Evolutionary conservation across 2,113 vertebrate species (phyloP).

Genomic region (cat (Felis catus)): DNA sequence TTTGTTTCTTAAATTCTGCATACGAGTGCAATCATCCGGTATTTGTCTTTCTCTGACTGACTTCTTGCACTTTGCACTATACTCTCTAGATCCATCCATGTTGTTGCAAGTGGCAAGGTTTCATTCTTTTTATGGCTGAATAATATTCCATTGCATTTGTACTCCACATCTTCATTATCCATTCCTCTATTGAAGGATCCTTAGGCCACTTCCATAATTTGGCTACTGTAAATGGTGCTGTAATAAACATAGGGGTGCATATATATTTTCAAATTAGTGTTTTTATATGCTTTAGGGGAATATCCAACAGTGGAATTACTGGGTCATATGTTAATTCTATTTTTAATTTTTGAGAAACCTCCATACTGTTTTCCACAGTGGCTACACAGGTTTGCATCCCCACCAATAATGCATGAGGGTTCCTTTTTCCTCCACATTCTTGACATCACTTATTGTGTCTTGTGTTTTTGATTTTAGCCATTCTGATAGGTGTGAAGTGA

Average conservation of each 20-base stretch:
- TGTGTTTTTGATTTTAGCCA: background rate
- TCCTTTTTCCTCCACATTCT: background rate
- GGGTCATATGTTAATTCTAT: background rate
- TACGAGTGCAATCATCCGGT: background rate
- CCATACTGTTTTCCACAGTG: background rate
- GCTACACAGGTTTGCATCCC: background rate
- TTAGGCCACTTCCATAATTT: background rate
- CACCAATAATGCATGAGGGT: background rate
- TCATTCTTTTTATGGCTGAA: background rate
- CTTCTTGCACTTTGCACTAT: background rate
- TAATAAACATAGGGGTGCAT: background rate
- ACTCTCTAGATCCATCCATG: background rate
- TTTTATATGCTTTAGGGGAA: background rate
- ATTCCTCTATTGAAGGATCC: background rate
- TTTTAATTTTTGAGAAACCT: background rate
- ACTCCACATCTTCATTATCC: background rate
- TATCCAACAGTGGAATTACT: background rate
- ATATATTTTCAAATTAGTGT: background rate
- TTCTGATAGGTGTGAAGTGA: background rate
- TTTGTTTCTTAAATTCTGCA: background rate
- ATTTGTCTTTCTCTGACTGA: background rate
- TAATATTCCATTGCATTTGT: background rate
- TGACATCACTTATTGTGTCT: background rate
- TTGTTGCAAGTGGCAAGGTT: background rate
- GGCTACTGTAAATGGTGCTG: background rate